Percentiles rank a stretch among this genome's conserved stretches.
Conservation (phyloP, 2,797 vertebrate species). For the Loris lydekkerianus region DNA sequence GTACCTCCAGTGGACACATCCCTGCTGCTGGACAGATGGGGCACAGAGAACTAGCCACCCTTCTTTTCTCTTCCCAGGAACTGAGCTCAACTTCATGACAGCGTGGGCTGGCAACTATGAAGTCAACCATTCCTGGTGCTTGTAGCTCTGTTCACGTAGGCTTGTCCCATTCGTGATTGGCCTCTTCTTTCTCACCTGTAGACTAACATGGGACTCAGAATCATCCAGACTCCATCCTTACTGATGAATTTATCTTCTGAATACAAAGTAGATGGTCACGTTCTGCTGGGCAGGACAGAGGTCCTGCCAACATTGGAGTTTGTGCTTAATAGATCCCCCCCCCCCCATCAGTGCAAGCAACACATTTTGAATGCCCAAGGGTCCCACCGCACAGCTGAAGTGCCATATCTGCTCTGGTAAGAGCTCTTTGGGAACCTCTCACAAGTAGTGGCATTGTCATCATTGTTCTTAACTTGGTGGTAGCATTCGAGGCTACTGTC, state of each 20-base stretch:
- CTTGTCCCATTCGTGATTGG: neutral
- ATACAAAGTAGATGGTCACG: conserved; percentile 27
- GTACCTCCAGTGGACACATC: neutral
- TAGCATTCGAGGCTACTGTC: neutral
- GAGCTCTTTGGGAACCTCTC: neutral
- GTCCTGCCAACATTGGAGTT: neutral
- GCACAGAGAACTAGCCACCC: neutral
- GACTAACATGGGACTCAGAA: neutral
- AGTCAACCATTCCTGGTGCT: neutral
- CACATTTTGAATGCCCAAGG: neutral
- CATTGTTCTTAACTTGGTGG: neutral
- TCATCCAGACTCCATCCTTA: conserved; percentile 19
- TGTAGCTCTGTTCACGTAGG: neutral
- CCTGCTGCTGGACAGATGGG: neutral
- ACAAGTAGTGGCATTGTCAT: neutral
- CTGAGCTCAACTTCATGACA: neutral
- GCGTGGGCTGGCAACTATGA: neutral
- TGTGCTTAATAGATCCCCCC: conserved; percentile 3
- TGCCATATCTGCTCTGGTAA: neutral
- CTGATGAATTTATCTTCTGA: conserved; percentile 21
- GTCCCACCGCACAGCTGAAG: neutral
- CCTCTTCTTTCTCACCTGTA: conserved; percentile 28
- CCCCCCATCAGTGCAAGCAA: neutral
- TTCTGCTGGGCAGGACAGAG: neutral
- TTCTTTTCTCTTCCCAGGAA: neutral